Percentiles rank a stretch among this genome's conserved stretches.
Conservation (phyloP, 2,888 invertebrate genomes). For the Lysandra bellargus region DNA sequence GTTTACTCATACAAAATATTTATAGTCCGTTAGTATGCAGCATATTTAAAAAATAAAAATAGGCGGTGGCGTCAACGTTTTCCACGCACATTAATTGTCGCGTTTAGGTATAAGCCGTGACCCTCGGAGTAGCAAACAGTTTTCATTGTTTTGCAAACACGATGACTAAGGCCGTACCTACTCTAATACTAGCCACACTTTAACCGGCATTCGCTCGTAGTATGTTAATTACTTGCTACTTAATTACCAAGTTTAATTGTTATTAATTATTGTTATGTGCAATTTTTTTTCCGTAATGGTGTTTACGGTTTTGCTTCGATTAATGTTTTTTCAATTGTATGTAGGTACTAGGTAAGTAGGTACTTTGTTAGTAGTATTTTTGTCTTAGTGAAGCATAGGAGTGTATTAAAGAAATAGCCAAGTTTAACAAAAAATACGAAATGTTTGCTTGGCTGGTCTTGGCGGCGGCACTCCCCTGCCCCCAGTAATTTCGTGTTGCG, state of each 20-base stretch:
- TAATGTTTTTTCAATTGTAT: too few relatives aligned
- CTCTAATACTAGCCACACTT: background rate
- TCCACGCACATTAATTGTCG: background rate
- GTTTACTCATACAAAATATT: background rate
- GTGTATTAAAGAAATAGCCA: background rate
- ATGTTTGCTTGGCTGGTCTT: background rate
- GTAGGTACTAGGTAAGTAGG: background rate
- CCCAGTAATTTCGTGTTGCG: background rate
- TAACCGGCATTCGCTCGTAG: background rate
- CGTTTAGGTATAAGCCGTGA: slow-evolving; percentile 18
- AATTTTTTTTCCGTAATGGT: background rate
- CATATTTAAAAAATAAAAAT: background rate
- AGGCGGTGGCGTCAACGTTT: background rate
- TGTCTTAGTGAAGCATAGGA: background rate
- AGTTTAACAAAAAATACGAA: background rate
- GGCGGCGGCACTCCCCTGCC: background rate
- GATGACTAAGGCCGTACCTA: background rate
- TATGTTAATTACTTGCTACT: slow-evolving; percentile 7
- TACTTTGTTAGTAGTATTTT: background rate
- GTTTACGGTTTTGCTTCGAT: background rate
- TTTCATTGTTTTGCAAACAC: slow-evolving; percentile 20
- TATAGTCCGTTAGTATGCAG: background rate
- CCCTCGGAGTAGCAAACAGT: slow-evolving; percentile 7
- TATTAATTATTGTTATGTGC: background rate
- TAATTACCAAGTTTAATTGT: background rate